These are phyloP conservation scores for Melipona beecheii DNA, from an alignment of 2,888 invertebrate genomes.

Conservation along the genomic window DNA sequence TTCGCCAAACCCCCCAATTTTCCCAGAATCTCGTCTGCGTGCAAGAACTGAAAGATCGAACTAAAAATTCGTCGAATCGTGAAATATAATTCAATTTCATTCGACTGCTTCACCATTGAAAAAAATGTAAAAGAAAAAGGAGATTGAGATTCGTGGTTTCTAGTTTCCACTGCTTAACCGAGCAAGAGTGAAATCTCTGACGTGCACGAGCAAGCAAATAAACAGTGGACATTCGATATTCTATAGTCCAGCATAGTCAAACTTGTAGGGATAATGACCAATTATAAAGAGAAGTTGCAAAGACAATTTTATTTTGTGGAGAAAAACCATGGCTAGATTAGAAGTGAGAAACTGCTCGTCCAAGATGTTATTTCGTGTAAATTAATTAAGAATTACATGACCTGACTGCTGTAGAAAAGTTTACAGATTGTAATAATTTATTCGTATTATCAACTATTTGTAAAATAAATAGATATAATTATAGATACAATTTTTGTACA, in stretches of 20 bases:
- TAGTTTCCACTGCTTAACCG: background rate
- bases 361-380: background rate
- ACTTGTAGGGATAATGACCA: background rate
- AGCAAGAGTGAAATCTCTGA: background rate
- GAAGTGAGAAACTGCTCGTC: no score
- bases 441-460: background rate
- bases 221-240: background rate
- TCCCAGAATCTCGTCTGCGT: background rate
- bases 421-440: background rate
- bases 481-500: no score
- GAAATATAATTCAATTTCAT: background rate
- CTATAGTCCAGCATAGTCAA: background rate
- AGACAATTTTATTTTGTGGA: background rate
- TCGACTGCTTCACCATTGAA: background rate
- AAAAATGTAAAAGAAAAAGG: rapidly evolving
- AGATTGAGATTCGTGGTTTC: background rate
- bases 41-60: no score
- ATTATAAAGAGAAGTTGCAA: background rate
- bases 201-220: background rate
- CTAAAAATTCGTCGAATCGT: no score
- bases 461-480: background rate
- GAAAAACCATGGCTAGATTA: no score
- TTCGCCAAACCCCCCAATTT: constrained; percentile 24
- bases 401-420: background rate
- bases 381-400: background rate